Evolutionary conservation across 2,888 invertebrate species (phyloP).

Genomic region (Tenthredo livida): DNA sequence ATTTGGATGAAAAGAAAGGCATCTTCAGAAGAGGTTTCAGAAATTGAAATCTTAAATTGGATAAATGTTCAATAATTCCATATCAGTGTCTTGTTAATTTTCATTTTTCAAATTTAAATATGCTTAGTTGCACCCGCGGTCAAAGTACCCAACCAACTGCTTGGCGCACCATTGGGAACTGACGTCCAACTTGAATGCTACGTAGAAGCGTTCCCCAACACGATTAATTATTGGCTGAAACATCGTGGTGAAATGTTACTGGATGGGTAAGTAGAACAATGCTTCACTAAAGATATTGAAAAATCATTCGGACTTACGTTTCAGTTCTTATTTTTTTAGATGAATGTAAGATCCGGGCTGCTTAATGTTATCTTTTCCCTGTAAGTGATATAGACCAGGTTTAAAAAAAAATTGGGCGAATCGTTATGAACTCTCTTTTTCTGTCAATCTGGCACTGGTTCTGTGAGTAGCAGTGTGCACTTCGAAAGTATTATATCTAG

Average conservation of each 20-base stretch:
- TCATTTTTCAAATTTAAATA: background rate
- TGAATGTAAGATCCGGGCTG: background rate
- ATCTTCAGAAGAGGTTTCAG: no score
- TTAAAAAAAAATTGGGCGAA: background rate
- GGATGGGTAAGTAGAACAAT: conserved; percentile 84
- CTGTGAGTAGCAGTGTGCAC: no score
- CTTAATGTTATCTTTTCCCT: background rate
- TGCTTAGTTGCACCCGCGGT: conserved; percentile 91
- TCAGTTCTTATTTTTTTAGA: background rate
- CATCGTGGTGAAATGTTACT: conserved; percentile 88
- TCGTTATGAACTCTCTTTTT: background rate
- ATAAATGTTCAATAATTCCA: background rate
- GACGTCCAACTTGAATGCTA: conserved; percentile 93
- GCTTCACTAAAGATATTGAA: background rate
- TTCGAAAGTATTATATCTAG: background rate
- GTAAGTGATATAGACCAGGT: background rate
- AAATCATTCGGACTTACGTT: background rate
- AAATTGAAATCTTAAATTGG: no score
- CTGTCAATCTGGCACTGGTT: background rate
- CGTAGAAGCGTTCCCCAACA: conserved; percentile 91
- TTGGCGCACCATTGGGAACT: conserved; percentile 92
- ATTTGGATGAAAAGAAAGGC: no score
- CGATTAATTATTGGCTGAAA: conserved; percentile 90
- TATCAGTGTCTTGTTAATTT: background rate
- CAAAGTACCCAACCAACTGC: conserved; percentile 92